These are phyloP conservation scores for Manduca sexta DNA, from an alignment of 1,140 invertebrate genomes.

Conservation along the genomic window DNA sequence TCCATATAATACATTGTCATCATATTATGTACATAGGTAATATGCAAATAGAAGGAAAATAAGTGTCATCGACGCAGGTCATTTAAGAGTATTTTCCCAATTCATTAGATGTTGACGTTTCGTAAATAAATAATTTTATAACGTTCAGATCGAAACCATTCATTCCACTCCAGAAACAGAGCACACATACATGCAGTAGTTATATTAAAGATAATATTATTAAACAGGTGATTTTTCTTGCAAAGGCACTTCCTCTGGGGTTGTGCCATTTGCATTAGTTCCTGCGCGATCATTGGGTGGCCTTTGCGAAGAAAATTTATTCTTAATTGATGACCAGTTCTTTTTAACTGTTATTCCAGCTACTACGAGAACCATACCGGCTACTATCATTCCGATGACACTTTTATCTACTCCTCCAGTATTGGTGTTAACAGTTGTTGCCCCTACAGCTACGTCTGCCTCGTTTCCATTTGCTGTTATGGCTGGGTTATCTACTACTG, in stretches of 20 bases:
- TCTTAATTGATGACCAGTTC: constrained; percentile 70
- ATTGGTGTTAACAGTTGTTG: constrained; percentile 43
- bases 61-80: too few relatives aligned
- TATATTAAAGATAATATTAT: background rate
- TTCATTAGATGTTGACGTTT: background rate
- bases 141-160: constrained; percentile 57
- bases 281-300: constrained; percentile 35
- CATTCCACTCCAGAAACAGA: constrained; percentile 19
- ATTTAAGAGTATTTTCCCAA: background rate
- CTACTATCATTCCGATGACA: constrained; percentile 64
- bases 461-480: constrained; percentile 6
- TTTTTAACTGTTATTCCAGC: constrained; percentile 72
- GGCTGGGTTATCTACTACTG: constrained; percentile 24
- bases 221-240: constrained; percentile 62
- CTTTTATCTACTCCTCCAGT: constrained; percentile 54
- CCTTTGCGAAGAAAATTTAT: constrained; percentile 51
- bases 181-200: constrained; percentile 3
- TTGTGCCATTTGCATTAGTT: constrained; percentile 41
- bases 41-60: too few relatives aligned
- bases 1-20: too few relatives aligned
- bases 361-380: constrained; percentile 61
- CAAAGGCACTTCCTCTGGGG: constrained; percentile 59
- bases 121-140: constrained; percentile 26
- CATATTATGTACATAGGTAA: too few relatives aligned
- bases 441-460: constrained; percentile 44